Evolutionary conservation across 2,888 invertebrate species (phyloP).

Genomic region (Subacronicta megacephala): DNA sequence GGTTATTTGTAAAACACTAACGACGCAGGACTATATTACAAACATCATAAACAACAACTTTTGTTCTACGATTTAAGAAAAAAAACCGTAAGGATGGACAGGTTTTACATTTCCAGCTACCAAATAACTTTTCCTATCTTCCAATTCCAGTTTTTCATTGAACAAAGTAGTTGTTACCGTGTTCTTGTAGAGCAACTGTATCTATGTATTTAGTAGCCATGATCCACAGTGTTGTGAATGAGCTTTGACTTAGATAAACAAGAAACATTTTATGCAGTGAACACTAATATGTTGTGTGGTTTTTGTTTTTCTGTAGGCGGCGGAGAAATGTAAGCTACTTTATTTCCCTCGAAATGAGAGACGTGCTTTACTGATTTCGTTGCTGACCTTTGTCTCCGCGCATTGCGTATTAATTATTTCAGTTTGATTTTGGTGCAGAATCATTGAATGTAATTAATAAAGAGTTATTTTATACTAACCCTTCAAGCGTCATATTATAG

Average conservation of each 20-base stretch:
- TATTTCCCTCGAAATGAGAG: constrained; percentile 11
- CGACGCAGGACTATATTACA: too few relatives aligned
- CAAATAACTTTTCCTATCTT: constrained; percentile 20
- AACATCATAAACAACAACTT: too few relatives aligned
- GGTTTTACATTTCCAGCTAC: constrained; percentile 20
- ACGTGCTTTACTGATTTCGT: neutral
- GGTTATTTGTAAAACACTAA: too few relatives aligned
- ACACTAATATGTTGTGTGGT: constrained; percentile 44
- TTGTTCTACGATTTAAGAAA: constrained; percentile 3
- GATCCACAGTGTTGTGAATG: constrained; percentile 37
- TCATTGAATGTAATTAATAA: too few relatives aligned
- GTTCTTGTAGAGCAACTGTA: constrained; percentile 1
- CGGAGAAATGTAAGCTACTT: constrained; percentile 21
- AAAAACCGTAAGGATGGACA: constrained; percentile 3
- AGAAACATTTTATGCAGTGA: constrained; percentile 41
- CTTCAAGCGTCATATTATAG: too few relatives aligned
- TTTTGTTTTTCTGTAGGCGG: constrained; percentile 35
- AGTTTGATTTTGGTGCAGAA: neutral
- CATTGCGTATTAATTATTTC: neutral
- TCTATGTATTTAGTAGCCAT: constrained; percentile 24
- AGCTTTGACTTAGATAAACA: constrained; percentile 46
- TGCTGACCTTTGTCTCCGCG: neutral
- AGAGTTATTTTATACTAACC: too few relatives aligned
- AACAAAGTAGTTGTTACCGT: neutral
- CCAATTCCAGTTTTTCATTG: constrained; percentile 24